These are phyloP conservation scores for Eupristina koningsbergeri DNA, from an alignment of 1,140 invertebrate genomes.

Conservation along the genomic window DNA sequence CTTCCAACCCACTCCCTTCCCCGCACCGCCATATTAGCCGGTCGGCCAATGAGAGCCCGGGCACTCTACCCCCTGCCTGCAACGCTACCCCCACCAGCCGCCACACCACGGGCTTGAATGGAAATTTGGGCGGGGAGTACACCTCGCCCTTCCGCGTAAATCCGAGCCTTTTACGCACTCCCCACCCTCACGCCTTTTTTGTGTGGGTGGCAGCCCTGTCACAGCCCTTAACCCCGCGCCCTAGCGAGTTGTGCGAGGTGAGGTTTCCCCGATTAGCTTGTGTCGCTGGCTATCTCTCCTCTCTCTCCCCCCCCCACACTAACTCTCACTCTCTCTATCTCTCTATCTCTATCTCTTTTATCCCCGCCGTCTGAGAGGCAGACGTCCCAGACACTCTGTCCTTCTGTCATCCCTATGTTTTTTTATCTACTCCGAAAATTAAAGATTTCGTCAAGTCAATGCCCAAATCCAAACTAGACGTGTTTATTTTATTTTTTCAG, in stretches of 20 bases:
- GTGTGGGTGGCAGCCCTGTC: neutral
- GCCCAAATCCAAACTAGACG: neutral
- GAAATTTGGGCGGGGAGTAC: constrained; percentile 72
- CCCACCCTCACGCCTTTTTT: constrained; percentile 20
- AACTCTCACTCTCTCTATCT: neutral
- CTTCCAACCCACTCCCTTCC: constrained; percentile 59
- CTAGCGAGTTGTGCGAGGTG: neutral
- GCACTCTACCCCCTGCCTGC: constrained; percentile 40
- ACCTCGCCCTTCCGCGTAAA: constrained; percentile 64
- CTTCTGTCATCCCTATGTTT: neutral
- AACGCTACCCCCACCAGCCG: constrained; percentile 66
- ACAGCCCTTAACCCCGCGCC: constrained; percentile 43
- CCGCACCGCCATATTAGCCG: constrained; percentile 72
- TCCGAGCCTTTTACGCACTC: constrained; percentile 55
- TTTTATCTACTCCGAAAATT: neutral
- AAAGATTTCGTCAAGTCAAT: neutral
- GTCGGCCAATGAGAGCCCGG: constrained; percentile 65
- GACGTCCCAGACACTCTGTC: neutral
- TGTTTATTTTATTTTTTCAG: neutral
- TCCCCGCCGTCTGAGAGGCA: neutral
- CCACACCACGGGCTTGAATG: constrained; percentile 69
- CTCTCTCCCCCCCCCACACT: neutral
- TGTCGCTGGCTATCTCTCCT: neutral
- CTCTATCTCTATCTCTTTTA: neutral
- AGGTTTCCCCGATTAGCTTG: constrained; percentile 42